phyloP scores from a whole-genome alignment of 2,888 invertebrate genomes.

The Napeogenes sylphis region DNA sequence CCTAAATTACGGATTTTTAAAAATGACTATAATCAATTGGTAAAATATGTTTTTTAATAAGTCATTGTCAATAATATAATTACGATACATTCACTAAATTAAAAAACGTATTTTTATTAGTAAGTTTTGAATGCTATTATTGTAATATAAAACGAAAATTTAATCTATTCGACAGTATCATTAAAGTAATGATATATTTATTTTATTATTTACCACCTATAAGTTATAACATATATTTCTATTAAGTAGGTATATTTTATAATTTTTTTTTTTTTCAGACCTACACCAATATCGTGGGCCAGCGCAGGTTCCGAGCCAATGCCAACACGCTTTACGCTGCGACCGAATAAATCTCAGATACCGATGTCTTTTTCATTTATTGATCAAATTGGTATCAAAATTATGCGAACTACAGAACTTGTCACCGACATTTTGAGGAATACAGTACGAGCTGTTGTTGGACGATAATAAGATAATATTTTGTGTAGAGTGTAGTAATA shows the following conservation, averaged over 20 bases:
- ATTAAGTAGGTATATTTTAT: background rate
- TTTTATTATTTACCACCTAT: no score
- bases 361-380: constrained; percentile 57
- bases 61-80: no score
- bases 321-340: constrained; percentile 56
- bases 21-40: no score
- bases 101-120: no score
- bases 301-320: constrained; percentile 47
- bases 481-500: no score
- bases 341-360: constrained; percentile 45
- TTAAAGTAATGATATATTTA: no score
- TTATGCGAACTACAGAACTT: constrained; percentile 69
- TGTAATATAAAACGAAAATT: no score
- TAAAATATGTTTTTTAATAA: no score
- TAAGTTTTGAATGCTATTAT: no score
- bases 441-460: constrained; percentile 68
- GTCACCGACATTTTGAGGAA: constrained; percentile 67
- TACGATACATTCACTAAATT: no score
- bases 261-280: constrained; percentile 45
- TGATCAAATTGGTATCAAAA: constrained; percentile 71
- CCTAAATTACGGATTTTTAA: no score
- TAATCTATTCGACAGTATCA: no score
- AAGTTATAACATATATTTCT: background rate
- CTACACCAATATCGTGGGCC: constrained; percentile 52
- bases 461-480: constrained; percentile 35